Percentiles rank a stretch among this genome's conserved stretches.
phyloP scores from a whole-genome alignment of 2,888 invertebrate species.

The Ennomos fuscantarius region DNA sequence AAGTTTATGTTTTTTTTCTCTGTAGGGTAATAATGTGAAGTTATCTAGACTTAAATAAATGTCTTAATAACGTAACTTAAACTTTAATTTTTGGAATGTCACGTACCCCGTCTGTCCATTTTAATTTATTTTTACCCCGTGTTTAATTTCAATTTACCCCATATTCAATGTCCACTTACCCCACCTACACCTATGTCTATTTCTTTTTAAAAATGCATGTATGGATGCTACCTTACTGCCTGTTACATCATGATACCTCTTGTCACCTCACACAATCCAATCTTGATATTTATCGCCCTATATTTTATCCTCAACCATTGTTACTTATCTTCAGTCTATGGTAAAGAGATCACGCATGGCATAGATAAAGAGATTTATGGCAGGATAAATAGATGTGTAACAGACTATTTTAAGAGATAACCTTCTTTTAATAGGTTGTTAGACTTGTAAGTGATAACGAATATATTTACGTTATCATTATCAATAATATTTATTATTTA shows the following conservation, averaged over 20 bases:
- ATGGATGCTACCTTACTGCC: neutral
- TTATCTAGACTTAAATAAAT: no score
- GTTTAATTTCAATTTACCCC: neutral
- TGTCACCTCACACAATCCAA: slow-evolving; percentile 22
- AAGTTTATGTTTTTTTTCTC: no score
- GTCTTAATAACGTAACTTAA: no score
- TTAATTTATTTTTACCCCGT: slow-evolving; percentile 15
- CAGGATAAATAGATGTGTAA: slow-evolving; percentile 51
- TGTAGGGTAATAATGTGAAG: no score
- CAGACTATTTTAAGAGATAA: slow-evolving; percentile 41
- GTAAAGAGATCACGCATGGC: slow-evolving; percentile 47
- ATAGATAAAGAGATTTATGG: slow-evolving; percentile 53
- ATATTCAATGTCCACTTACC: neutral
- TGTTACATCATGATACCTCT: slow-evolving; percentile 7
- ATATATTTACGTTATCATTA: slow-evolving; percentile 16
- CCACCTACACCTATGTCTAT: no score
- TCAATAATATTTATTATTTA: neutral
- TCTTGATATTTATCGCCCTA: slow-evolving; percentile 17
- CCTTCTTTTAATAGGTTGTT: slow-evolving; percentile 29
- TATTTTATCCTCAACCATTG: slow-evolving; percentile 23
- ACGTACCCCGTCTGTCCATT: no score
- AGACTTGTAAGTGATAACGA: slow-evolving; percentile 27
- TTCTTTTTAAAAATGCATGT: slow-evolving; percentile 2
- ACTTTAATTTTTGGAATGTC: no score
- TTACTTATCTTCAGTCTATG: slow-evolving; percentile 37